Conservation (phyloP, 1,140 invertebrate genomes). For the Himalopsyche phryganea region DNA sequence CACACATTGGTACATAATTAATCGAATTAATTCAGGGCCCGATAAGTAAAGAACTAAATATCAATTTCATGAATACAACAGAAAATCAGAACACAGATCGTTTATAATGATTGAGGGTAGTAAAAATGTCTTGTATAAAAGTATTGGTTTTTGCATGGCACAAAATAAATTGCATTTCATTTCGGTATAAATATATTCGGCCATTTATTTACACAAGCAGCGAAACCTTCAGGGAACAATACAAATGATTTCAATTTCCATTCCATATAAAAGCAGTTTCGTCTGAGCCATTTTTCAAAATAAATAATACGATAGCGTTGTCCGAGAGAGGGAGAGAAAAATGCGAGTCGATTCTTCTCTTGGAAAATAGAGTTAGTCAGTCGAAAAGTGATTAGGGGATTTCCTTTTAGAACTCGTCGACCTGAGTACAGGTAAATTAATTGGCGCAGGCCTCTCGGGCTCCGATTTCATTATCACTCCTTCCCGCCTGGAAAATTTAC, state of each 20-base stretch:
- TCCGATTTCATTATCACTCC: conserved; percentile 2
- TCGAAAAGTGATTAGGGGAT: conserved; percentile 1
- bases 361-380: conserved; percentile 3
- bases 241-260: not conserved
- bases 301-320: not conserved
- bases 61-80: too few species aligned
- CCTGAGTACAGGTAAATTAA: not conserved
- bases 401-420: not conserved
- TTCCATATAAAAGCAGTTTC: not conserved
- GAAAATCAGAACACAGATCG: too few species aligned
- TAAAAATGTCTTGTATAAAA: too few species aligned
- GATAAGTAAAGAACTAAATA: too few species aligned
- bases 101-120: too few species aligned
- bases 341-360: not conserved
- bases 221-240: not conserved
- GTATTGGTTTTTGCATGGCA: too few species aligned
- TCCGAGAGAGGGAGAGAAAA: not conserved
- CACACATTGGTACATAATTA: too few species aligned
- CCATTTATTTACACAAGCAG: too few species aligned
- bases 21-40: too few species aligned
- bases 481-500: not conserved
- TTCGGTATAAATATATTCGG: too few species aligned
- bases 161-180: too few species aligned
- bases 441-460: not conserved
- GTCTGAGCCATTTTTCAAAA: not conserved